These are phyloP conservation scores for Drosophila kambysellisi DNA, from an alignment of 2,888 invertebrate genomes.

Conservation along the genomic window DNA sequence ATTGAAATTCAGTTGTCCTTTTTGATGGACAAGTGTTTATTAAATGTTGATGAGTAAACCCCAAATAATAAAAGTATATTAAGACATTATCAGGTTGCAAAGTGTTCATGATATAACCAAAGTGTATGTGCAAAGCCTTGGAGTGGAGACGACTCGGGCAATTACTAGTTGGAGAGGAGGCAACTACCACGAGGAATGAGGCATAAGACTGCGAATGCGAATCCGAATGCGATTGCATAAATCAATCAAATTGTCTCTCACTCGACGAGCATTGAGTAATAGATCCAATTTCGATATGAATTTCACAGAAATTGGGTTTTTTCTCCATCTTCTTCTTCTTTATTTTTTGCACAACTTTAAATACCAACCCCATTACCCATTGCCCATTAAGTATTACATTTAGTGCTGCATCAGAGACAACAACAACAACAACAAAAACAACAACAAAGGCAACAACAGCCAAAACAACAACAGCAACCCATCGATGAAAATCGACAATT, in stretches of 20 bases:
- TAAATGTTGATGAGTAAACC: background rate
- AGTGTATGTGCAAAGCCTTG: constrained; percentile 6
- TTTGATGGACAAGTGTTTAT: background rate
- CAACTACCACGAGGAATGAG: constrained; percentile 63
- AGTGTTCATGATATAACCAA: constrained; percentile 26
- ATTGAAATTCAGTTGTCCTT: background rate
- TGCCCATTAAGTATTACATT: constrained; percentile 74
- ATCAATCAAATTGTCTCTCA: constrained; percentile 81
- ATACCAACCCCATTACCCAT: constrained; percentile 80
- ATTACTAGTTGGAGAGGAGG: constrained; percentile 36
- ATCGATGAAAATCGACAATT: constrained; percentile 82
- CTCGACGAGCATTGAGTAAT: constrained; percentile 73
- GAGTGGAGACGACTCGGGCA: constrained; percentile 34
- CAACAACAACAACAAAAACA: constrained; percentile 7
- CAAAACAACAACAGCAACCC: constrained; percentile 17
- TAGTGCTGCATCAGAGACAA: constrained; percentile 59
- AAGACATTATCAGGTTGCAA: constrained; percentile 14
- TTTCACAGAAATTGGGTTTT: constrained; percentile 66
- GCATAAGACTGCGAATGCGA: constrained; percentile 16
- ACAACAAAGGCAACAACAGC: constrained; percentile 39
- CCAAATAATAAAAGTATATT: background rate
- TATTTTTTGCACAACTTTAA: constrained; percentile 72
- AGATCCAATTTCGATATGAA: constrained; percentile 82
- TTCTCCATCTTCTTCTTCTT: constrained; percentile 30
- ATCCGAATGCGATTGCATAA: constrained; percentile 68